Evolutionary conservation across 2,888 invertebrate genomes (phyloP), one percentile per base, ranked within the genome.

Genomic region (Taphrorychus bicolor): DNA sequence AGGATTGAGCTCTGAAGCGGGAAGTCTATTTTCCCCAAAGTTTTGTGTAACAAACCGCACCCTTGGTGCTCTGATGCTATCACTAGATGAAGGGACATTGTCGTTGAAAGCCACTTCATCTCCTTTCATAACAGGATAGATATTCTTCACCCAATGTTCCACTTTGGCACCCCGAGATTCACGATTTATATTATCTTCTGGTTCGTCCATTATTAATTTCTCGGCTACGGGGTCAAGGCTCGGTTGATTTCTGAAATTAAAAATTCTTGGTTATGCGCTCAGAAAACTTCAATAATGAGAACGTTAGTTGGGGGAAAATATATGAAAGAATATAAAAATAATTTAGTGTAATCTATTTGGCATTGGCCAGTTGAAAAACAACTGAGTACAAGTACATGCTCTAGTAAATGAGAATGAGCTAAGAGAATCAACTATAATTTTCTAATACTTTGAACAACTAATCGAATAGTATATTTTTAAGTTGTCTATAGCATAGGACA

Each of bases 41-140:
- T 51, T 53, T 51, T 89, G 88, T 0, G 89, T 89, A 11, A 89
- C 87, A 73, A 89, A 89, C 78, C 89, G 88, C 0, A 89, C 88
- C 73, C 88, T 80, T 0, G 89, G 89, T 80, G 88, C 88, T 73
- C 88, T 81, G 2, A 87, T 84, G 75, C 84, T 85, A 17, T 87
- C 87, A 64, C 85, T 85, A 2, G 84, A 84, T 0, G 87, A 84
- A 23, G 86, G 85, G 0, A 85, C 83, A 2, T 87, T 79, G 11
- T 83, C 82, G 58, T 84, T 83, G 22, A 66, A 69, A 11, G 52
- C 40, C 7, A 69, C 17, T 48, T 73, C 72, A 24, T 61, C 78
- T 18, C 74, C 76, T 49, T 76, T 78, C 45, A 65, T 59, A 11
- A 82, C 81, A 1, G 86, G 85, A 74, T 84, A 86, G 2, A 87